phyloP scores from a whole-genome alignment of 2,888 invertebrate genomes.

The Acanthosepion lycidas region DNA sequence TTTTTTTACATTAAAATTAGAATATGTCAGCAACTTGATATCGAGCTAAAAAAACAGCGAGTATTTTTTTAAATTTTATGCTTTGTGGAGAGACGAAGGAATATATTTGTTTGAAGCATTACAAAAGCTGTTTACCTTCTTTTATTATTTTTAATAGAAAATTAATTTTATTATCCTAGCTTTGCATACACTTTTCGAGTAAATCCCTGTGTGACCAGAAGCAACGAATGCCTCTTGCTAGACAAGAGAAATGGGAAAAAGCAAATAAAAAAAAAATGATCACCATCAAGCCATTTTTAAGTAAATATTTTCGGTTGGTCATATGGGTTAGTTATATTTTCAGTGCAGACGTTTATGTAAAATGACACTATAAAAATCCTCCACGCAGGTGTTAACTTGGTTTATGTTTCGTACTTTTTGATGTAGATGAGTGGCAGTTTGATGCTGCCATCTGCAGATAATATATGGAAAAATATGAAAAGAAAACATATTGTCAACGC shows the following conservation, averaged over 20 bases:
- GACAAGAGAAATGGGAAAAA: not conserved
- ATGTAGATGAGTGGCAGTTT: not conserved
- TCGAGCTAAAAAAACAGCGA: too few species aligned
- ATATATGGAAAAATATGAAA: constrained; percentile 14
- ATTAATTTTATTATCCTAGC: too few species aligned
- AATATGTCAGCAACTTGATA: too few species aligned
- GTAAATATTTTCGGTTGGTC: not conserved
- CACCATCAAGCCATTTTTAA: not conserved
- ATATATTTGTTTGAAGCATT: too few species aligned
- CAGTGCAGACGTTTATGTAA: not conserved
- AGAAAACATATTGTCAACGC: not conserved
- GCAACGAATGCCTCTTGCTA: not conserved
- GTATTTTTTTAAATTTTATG: too few species aligned
- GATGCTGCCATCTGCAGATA: not conserved
- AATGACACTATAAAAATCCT: not conserved
- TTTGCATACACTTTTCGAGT: too few species aligned
- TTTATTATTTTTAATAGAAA: too few species aligned
- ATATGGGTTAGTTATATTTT: not conserved
- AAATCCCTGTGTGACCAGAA: not conserved
- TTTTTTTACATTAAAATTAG: too few species aligned
- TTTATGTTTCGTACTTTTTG: not conserved
- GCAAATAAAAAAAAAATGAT: not conserved
- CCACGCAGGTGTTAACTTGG: not conserved
- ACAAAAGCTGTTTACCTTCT: too few species aligned
- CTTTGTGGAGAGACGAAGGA: too few species aligned